Evolutionary conservation across 1,140 invertebrate genomes (phyloP).

Genomic region (Colletes gigas): DNA sequence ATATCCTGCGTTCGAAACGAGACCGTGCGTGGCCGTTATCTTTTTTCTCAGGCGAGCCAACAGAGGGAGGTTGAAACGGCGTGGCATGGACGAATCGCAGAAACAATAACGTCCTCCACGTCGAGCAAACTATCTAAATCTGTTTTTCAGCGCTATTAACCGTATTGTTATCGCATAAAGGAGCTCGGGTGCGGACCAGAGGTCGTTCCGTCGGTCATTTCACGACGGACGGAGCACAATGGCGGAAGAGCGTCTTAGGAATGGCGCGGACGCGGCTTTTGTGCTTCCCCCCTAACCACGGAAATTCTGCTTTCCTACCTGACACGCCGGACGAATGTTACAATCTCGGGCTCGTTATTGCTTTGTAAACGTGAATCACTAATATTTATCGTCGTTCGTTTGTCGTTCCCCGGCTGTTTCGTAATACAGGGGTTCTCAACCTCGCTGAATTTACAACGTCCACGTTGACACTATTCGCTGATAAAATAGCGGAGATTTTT

Average conservation of each 20-base stretch:
- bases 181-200: neutral
- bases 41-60: too few relatives aligned
- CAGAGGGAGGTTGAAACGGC: neutral
- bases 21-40: too few relatives aligned
- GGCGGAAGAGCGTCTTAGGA: neutral
- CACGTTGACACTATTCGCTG: too few relatives aligned
- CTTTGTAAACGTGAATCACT: slow-evolving; percentile 11
- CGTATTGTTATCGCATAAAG: slow-evolving; percentile 25
- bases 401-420: neutral
- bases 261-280: neutral
- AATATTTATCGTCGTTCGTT: neutral
- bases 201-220: slow-evolving; percentile 10
- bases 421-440: too few relatives aligned
- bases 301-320: slow-evolving; percentile 1
- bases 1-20: too few relatives aligned
- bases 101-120: neutral
- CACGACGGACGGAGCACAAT: neutral
- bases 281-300: neutral
- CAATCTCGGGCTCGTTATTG: neutral
- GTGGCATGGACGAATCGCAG: neutral
- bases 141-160: slow-evolving; percentile 18
- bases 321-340: neutral
- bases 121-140: slow-evolving; percentile 5
- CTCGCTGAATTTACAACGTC: too few relatives aligned
- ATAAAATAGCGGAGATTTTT: too few relatives aligned